Evolutionary conservation across 1,140 invertebrate species (phyloP).

Genomic region (Chrysopa pallens): DNA sequence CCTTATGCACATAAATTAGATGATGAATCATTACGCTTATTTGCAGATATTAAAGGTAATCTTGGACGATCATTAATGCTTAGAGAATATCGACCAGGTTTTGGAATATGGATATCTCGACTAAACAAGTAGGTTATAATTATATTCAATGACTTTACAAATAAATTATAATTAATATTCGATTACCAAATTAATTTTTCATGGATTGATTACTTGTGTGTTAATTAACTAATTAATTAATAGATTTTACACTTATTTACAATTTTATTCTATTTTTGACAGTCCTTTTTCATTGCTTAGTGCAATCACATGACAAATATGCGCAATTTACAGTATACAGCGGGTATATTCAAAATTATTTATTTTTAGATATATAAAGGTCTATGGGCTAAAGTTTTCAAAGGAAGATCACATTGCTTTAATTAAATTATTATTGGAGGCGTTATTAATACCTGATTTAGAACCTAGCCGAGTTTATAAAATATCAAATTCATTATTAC

Average conservation of each 20-base stretch:
- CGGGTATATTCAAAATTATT: conserved; percentile 2
- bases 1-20: conserved; percentile 47
- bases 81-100: conserved; percentile 46
- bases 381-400: conserved; percentile 73
- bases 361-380: conserved; percentile 51
- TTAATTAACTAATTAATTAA: too few relatives aligned
- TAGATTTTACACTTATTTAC: too few relatives aligned
- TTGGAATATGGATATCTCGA: conserved; percentile 37
- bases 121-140: conserved; percentile 36
- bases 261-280: too few relatives aligned
- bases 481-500: conserved; percentile 35
- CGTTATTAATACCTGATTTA: conserved; percentile 55
- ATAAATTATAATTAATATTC: too few relatives aligned
- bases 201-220: too few relatives aligned
- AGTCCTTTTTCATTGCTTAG: too few relatives aligned
- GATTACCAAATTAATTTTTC: too few relatives aligned
- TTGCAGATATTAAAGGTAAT: conserved; percentile 48
- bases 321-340: too few relatives aligned
- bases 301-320: too few relatives aligned
- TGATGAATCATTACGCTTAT: conserved; percentile 35
- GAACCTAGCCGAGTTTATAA: conserved; percentile 53
- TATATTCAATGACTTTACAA: neutral
- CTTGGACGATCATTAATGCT: conserved; percentile 43
- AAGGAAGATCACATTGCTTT: conserved; percentile 83
- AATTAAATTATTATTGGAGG: conserved; percentile 65